Conservation (phyloP, 2,888 invertebrate species). For the Scaptomyza caliginosa region DNA sequence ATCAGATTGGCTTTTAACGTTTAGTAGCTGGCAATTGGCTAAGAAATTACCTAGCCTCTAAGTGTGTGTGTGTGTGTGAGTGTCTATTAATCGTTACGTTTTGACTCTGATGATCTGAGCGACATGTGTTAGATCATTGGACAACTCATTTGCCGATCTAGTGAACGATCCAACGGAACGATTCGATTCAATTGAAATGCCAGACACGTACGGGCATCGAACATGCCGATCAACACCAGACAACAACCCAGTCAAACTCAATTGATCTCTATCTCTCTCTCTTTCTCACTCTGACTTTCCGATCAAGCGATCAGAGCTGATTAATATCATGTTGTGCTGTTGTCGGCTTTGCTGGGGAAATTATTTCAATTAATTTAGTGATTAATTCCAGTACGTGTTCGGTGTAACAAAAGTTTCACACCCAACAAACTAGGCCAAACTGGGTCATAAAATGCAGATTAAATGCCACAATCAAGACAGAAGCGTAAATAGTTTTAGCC, state of each 20-base stretch:
- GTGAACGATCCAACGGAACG: background rate
- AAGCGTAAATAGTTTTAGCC: constrained; percentile 5
- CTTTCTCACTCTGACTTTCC: too few relatives aligned
- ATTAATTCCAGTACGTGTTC: constrained; percentile 74
- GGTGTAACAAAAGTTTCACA: constrained; percentile 33
- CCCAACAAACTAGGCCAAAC: constrained; percentile 66
- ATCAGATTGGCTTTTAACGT: constrained; percentile 42
- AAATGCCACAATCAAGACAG: constrained; percentile 30
- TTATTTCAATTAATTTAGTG: constrained; percentile 80
- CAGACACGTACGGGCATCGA: constrained; percentile 72
- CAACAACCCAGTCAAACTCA: constrained; percentile 12
- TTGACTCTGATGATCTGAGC: constrained; percentile 60
- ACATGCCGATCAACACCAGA: constrained; percentile 75
- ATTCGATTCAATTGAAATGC: constrained; percentile 62
- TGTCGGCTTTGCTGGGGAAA: constrained; percentile 72
- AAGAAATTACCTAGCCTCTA: background rate
- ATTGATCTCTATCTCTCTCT: constrained; percentile 19
- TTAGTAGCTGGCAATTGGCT: constrained; percentile 69
- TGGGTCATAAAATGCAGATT: constrained; percentile 70
- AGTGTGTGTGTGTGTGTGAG: background rate
- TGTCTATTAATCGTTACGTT: constrained; percentile 21
- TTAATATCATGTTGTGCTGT: constrained; percentile 70
- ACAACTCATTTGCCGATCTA: constrained; percentile 72
- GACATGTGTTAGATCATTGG: constrained; percentile 74
- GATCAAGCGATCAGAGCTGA: constrained; percentile 48